phyloP scores from a whole-genome alignment of 2,797 vertebrate genomes.

The Tapirus indicus region DNA sequence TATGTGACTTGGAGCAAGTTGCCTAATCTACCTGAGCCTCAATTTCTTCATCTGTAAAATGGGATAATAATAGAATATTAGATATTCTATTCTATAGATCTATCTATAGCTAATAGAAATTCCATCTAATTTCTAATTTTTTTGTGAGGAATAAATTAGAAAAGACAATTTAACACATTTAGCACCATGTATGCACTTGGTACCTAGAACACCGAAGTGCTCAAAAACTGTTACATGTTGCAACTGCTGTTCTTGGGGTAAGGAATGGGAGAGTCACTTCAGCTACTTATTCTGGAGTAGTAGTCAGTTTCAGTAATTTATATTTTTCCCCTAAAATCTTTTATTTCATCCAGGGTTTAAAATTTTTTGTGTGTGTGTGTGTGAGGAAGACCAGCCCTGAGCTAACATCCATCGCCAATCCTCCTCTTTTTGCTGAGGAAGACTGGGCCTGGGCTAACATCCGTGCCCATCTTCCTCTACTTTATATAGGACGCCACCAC shows the following conservation, averaged over 20 bases:
- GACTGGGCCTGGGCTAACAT: too few relatives aligned
- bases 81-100: too few relatives aligned
- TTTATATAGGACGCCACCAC: too few relatives aligned
- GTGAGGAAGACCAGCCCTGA: too few relatives aligned
- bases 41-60: neutral
- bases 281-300: neutral
- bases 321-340: neutral
- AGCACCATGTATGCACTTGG: neutral
- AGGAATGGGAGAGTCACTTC: neutral
- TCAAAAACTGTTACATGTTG: neutral
- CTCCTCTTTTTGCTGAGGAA: too few relatives aligned
- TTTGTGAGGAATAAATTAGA: neutral
- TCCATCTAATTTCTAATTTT: neutral
- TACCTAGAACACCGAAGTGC: neutral
- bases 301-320: neutral
- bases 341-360: neutral
- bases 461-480: too few relatives aligned
- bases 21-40: neutral
- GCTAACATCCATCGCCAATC: too few relatives aligned
- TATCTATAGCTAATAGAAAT: neutral
- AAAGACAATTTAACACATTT: neutral
- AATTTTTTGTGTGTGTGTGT: neutral
- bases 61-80: neutral
- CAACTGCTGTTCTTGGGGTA: neutral
- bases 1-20: neutral